Percentiles rank a stretch among this genome's conserved stretches.
These are phyloP conservation scores for Brenthis daphne DNA, from an alignment of 2,888 invertebrate species.

Conservation along the genomic window DNA sequence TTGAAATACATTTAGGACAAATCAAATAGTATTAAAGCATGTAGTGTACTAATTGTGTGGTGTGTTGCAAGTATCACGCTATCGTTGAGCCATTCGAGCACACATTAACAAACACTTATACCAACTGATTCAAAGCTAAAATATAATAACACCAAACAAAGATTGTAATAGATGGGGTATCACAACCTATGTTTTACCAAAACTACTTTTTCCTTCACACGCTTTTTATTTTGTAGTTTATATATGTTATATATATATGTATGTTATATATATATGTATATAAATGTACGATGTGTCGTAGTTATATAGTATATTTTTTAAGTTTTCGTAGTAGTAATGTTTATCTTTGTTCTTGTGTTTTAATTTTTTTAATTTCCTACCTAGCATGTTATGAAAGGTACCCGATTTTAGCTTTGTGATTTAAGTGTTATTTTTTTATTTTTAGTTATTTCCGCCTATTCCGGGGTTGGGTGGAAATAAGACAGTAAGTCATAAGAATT, in stretches of 20 bases:
- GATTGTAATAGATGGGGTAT: neutral
- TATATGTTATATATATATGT: conserved; percentile 7
- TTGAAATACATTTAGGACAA: conserved; percentile 52
- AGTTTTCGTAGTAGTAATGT: neutral
- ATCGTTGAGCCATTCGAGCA: conserved; percentile 20
- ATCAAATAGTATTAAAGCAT: conserved; percentile 54
- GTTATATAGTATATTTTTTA: conserved; percentile 9
- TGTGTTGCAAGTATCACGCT: conserved; percentile 33
- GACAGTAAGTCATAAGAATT: conserved; percentile 71
- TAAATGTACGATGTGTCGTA: conserved; percentile 3
- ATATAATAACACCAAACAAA: conserved; percentile 1
- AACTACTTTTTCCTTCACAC: conserved; percentile 19
- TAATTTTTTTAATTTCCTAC: conserved; percentile 13
- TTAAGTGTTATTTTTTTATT: conserved; percentile 62
- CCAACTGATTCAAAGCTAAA: conserved; percentile 1
- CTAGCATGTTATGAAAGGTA: conserved; percentile 21
- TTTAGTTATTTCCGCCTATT: conserved; percentile 76
- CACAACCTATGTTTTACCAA: conserved; percentile 2
- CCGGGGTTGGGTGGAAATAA: conserved; percentile 72
- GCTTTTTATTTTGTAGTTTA: conserved; percentile 11
- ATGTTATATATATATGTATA: conserved; percentile 7
- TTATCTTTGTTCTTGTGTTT: neutral
- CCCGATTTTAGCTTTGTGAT: conserved; percentile 32
- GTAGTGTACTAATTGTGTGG: conserved; percentile 50
- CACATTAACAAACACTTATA: conserved; percentile 21